phyloP scores from a whole-genome alignment of 2,113 vertebrate species.

The Grus americana region DNA sequence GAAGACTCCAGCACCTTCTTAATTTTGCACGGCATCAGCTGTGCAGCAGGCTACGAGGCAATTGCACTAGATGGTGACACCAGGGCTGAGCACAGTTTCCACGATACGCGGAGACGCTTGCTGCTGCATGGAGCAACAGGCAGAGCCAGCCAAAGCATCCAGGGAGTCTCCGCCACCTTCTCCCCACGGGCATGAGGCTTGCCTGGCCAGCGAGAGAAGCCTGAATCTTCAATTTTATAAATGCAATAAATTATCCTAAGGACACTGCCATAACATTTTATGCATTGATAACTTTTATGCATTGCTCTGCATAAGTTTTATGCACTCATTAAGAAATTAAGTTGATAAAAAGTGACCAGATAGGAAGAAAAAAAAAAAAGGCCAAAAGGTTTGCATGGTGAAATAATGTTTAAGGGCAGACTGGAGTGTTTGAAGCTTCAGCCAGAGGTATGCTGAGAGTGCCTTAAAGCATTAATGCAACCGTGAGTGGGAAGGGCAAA shows the following conservation, averaged over 20 bases:
- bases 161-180: neutral
- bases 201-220: neutral
- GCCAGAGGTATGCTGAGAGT: neutral
- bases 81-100: neutral
- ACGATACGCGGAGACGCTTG: fast-evolving
- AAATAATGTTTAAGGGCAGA: conserved; percentile 32
- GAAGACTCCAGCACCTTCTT: neutral
- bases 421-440: neutral
- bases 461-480: neutral
- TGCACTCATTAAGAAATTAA: conserved; percentile 57
- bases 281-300: conserved; percentile 52
- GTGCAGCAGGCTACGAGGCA: neutral
- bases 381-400: conserved; percentile 25
- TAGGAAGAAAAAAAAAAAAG: neutral
- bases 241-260: conserved; percentile 28
- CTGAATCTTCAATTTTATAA: conserved; percentile 20
- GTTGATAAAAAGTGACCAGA: conserved; percentile 58
- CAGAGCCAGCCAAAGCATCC: neutral
- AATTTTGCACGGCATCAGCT: neutral
- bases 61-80: neutral
- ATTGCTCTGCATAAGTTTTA: conserved; percentile 58
- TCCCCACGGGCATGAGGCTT: neutral
- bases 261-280: conserved; percentile 33
- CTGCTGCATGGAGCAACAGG: neutral
- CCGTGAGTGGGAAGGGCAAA: neutral